phyloP scores from a whole-genome alignment of 2,797 vertebrate species.

The Megalops cyprinoides region DNA sequence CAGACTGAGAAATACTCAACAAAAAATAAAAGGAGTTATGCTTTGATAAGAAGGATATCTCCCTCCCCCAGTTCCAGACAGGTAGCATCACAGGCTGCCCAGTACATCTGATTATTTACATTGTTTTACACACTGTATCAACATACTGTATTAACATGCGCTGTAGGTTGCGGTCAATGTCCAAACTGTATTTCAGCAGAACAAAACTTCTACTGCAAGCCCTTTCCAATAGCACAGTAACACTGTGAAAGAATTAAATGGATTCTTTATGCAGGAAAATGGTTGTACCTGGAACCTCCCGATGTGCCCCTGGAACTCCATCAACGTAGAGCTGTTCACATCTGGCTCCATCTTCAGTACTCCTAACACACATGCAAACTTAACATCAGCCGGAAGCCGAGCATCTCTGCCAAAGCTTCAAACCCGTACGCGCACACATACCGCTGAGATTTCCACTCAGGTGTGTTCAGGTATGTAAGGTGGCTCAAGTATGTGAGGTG shows the following conservation, averaged over 20 bases:
- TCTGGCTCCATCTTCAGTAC: constrained; percentile 83
- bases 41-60: too few relatives aligned
- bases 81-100: not conserved
- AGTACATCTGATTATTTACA: too few relatives aligned
- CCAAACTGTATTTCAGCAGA: not conserved
- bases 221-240: not conserved
- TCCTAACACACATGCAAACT: constrained; percentile 66
- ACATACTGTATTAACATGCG: not conserved
- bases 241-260: not conserved
- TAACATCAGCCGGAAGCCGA: too few relatives aligned
- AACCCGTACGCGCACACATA: not conserved
- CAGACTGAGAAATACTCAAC: too few relatives aligned
- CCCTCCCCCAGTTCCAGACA: too few relatives aligned
- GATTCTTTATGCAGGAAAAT: not conserved
- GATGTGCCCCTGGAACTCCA: constrained; percentile 93
- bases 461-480: not conserved
- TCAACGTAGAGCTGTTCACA: constrained; percentile 79
- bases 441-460: too few relatives aligned
- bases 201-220: not conserved
- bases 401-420: too few relatives aligned
- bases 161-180: not conserved
- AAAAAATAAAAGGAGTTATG: too few relatives aligned
- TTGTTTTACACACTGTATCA: too few relatives aligned
- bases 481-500: not conserved
- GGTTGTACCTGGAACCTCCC: constrained; percentile 88